Evolutionary conservation across 2,888 invertebrate genomes (phyloP).

Genomic region (Acrocyrtus sp.): DNA sequence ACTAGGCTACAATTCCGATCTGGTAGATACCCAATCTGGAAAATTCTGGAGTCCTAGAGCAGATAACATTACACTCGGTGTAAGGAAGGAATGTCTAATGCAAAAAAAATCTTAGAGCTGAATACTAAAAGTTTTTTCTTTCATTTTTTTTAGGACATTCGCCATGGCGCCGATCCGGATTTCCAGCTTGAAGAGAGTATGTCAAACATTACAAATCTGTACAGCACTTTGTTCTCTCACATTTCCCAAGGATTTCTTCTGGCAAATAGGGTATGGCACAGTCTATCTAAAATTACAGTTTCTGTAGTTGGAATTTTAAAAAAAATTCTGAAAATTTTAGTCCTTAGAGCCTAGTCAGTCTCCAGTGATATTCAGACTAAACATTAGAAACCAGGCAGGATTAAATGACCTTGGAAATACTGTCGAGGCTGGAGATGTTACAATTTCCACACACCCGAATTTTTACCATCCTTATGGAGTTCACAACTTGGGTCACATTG

Average conservation of each 20-base stretch:
- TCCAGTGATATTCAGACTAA: no score
- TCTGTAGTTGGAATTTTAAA: no score
- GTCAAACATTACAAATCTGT: not conserved
- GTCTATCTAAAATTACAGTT: no score
- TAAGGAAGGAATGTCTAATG: no score
- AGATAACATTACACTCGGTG: no score
- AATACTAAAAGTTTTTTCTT: no score
- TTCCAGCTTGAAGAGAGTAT: not conserved
- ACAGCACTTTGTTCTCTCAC: not conserved
- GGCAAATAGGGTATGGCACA: no score
- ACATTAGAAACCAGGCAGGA: not conserved
- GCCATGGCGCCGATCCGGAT: not conserved
- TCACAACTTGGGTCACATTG: constrained; percentile 46
- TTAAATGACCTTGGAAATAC: not conserved
- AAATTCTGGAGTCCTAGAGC: not conserved
- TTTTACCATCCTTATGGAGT: constrained; percentile 4
- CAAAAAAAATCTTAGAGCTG: no score
- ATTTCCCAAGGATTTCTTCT: not conserved
- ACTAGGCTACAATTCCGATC: not conserved
- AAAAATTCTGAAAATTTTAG: no score
- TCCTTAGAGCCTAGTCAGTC: no score
- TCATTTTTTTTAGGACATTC: constrained; percentile 1
- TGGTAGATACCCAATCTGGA: not conserved
- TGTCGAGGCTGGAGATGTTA: not conserved
- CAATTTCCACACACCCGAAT: not conserved